Conservation (phyloP, 2,113 vertebrate genomes). For the Oncorhynchus mykiss region DNA sequence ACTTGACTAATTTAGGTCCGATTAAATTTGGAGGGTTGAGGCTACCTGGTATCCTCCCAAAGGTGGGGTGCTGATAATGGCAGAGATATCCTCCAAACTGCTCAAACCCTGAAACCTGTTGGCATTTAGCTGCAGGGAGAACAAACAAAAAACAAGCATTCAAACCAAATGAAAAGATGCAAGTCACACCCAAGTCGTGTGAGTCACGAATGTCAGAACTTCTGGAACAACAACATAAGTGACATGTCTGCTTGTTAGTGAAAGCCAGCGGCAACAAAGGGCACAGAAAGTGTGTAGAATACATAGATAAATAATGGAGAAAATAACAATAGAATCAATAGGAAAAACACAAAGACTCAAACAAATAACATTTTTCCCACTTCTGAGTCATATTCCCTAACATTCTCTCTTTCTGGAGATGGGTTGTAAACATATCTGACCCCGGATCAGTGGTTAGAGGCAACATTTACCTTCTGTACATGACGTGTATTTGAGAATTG, state of each 20-base stretch:
- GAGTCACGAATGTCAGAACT: conserved; percentile 22
- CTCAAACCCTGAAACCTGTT: conserved; percentile 78
- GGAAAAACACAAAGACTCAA: conserved; percentile 21
- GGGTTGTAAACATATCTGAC: not conserved
- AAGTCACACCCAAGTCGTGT: not conserved
- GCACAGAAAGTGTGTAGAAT: conserved; percentile 47
- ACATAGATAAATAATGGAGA: conserved; percentile 47
- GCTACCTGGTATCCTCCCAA: conserved; percentile 87
- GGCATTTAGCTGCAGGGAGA: conserved; percentile 79
- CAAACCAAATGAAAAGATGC: conserved; percentile 38
- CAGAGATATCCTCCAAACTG: conserved; percentile 79
- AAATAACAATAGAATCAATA: conserved; percentile 52
- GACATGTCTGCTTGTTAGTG: conserved; percentile 45
- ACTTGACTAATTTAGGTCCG: not conserved
- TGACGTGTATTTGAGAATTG: not conserved
- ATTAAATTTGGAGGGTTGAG: conserved; percentile 31
- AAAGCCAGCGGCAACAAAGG: conserved; percentile 56
- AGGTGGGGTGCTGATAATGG: conserved; percentile 82
- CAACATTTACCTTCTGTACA: not conserved
- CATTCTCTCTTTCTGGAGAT: not conserved
- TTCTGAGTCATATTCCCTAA: not conserved
- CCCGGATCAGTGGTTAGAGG: not conserved
- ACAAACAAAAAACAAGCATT: conserved; percentile 48
- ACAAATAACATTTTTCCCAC: not conserved
- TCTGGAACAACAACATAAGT: conserved; percentile 37